Conservation (phyloP, 2,113 vertebrate species). For the Scytalopus superciliaris region DNA sequence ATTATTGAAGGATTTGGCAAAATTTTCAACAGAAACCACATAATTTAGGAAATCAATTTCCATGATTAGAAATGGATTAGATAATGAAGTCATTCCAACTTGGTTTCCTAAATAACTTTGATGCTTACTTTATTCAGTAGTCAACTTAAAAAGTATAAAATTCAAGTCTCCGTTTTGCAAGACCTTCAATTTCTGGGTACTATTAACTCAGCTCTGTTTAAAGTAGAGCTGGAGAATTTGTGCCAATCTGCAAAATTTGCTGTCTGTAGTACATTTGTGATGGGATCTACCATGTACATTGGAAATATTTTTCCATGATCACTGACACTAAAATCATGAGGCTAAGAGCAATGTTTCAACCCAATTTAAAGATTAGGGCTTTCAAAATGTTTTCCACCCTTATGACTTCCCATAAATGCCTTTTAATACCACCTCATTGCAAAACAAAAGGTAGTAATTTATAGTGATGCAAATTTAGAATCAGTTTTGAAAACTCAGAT, state of each 20-base stretch:
- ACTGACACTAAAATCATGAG: not conserved
- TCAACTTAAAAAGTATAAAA: not conserved
- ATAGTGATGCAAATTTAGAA: not conserved
- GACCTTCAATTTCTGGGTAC: not conserved
- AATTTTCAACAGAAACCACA: not conserved
- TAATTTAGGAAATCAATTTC: not conserved
- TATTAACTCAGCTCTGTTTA: not conserved
- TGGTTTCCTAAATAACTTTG: not conserved
- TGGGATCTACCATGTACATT: not conserved
- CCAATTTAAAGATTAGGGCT: not conserved
- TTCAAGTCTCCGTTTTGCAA: not conserved
- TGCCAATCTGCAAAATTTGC: not conserved
- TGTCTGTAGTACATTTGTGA: not conserved
- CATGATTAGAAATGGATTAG: not conserved
- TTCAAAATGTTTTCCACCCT: not conserved
- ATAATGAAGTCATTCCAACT: not conserved
- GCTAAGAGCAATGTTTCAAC: not conserved
- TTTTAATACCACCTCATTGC: not conserved
- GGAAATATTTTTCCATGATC: not conserved
- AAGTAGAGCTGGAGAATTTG: not conserved
- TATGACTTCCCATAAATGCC: not conserved
- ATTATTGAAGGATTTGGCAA: not conserved
- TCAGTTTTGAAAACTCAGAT: not conserved
- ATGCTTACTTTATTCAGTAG: not conserved
- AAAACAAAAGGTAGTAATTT: not conserved